These are phyloP conservation scores for Galeopsomyia nigrocyanea DNA, from an alignment of 2,888 invertebrate genomes.

Conservation along the genomic window DNA sequence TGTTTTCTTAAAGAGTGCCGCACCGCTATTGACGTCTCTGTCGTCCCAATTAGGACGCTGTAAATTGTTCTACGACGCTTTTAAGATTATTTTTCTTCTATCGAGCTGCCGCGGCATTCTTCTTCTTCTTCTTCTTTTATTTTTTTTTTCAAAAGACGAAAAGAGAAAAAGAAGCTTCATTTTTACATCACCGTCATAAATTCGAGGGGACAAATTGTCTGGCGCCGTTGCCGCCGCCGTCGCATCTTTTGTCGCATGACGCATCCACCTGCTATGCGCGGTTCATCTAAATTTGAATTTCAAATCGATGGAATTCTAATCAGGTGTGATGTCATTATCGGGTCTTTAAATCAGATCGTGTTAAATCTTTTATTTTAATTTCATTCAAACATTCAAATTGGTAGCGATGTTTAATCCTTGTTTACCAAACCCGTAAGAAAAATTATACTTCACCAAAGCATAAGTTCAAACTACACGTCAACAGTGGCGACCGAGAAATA, in stretches of 20 bases:
- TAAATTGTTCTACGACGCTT: constrained; percentile 55
- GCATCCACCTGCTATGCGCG: constrained; percentile 47
- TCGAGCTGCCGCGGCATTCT: constrained; percentile 20
- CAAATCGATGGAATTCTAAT: too few species aligned
- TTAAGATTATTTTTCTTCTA: constrained; percentile 4
- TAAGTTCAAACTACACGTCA: too few species aligned
- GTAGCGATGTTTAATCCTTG: too few species aligned
- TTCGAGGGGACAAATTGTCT: constrained; percentile 20
- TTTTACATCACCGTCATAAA: constrained; percentile 5
- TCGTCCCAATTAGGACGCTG: constrained; percentile 67
- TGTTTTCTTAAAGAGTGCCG: constrained; percentile 55
- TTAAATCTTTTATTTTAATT: too few species aligned
- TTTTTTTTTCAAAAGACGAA: constrained; percentile 8
- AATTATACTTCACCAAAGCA: too few species aligned
- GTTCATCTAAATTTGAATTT: constrained; percentile 41
- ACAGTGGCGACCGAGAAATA: too few species aligned
- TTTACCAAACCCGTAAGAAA: too few species aligned
- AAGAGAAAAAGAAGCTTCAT: constrained; percentile 6
- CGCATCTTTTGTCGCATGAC: neutral
- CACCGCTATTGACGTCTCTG: constrained; percentile 67
- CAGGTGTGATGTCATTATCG: too few species aligned
- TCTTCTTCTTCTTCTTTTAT: constrained; percentile 7
- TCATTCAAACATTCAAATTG: too few species aligned
- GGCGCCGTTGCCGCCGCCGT: neutral
- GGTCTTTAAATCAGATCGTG: too few species aligned